A percentile compares a stretch with the other conserved stretches of the same genome.
Evolutionary conservation across 2,113 vertebrate genomes (phyloP).

Genomic region (Campylomormyrus numenius): DNA sequence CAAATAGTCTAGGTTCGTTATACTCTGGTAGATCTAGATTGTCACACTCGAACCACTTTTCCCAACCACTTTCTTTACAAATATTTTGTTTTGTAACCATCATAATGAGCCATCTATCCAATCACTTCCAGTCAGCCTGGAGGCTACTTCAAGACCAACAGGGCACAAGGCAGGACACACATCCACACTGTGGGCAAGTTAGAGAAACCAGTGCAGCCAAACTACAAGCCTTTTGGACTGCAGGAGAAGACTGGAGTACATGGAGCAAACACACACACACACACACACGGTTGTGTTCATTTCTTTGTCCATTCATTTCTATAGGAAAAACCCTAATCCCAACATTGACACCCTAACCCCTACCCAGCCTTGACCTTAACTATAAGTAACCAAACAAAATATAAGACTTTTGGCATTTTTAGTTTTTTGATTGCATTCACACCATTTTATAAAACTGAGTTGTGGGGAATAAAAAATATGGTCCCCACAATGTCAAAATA

Average conservation of each 20-base stretch:
- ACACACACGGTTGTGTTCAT: background rate
- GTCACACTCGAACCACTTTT: background rate
- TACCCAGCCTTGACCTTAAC: background rate
- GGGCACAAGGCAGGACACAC: background rate
- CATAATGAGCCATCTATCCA: background rate
- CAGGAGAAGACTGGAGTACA: background rate
- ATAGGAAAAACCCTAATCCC: background rate
- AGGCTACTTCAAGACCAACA: background rate
- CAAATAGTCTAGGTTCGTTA: background rate
- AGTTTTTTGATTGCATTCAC: background rate
- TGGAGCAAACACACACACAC: background rate
- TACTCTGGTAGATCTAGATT: background rate
- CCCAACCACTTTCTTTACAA: background rate
- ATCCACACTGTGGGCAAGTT: background rate
- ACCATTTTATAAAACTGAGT: background rate
- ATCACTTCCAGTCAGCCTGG: background rate
- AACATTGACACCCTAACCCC: background rate
- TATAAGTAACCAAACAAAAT: too few relatives aligned
- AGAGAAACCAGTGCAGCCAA: background rate
- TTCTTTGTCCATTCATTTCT: background rate
- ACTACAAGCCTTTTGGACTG: background rate
- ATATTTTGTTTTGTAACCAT: background rate
- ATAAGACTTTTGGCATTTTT: too few relatives aligned
- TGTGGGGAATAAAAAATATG: background rate
- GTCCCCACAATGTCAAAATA: background rate